Evolutionary conservation across 2,888 invertebrate species (phyloP).

Genomic region (Clostera curtula): DNA sequence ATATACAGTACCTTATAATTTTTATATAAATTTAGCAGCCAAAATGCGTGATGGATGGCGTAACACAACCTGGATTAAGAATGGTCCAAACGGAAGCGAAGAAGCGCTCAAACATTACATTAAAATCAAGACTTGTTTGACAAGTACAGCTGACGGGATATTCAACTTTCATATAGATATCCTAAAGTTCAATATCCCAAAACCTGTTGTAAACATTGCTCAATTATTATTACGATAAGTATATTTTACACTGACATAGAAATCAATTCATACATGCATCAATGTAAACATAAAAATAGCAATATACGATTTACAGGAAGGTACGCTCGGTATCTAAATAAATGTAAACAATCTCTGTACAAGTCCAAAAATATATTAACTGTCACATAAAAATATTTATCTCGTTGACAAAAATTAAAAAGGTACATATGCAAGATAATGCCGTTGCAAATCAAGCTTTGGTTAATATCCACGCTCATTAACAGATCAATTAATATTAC

Average conservation of each 20-base stretch:
- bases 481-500: constrained; percentile 11
- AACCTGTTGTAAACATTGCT: too few species aligned
- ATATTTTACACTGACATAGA: constrained; percentile 9
- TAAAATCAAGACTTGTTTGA: too few species aligned
- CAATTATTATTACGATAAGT: too few species aligned
- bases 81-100: constrained; percentile 22
- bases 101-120: constrained; percentile 11
- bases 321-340: constrained; percentile 37
- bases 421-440: constrained; percentile 29
- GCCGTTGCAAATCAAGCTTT: constrained; percentile 35
- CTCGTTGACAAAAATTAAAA: constrained; percentile 35
- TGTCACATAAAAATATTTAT: constrained; percentile 51
- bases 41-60: constrained; percentile 33
- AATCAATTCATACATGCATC: constrained; percentile 13
- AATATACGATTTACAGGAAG: constrained; percentile 37
- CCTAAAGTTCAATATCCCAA: too few species aligned
- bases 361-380: constrained; percentile 62
- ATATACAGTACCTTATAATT: constrained; percentile 11
- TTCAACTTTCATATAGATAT: too few species aligned
- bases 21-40: constrained; percentile 22
- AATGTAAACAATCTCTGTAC: constrained; percentile 51
- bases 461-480: constrained; percentile 12
- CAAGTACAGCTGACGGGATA: too few species aligned
- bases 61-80: constrained; percentile 41
- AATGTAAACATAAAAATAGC: constrained; percentile 20